Percentiles rank a stretch among this genome's conserved stretches.
phyloP scores from a whole-genome alignment of 2,888 invertebrate species.

The Pemphredon lugubris region DNA sequence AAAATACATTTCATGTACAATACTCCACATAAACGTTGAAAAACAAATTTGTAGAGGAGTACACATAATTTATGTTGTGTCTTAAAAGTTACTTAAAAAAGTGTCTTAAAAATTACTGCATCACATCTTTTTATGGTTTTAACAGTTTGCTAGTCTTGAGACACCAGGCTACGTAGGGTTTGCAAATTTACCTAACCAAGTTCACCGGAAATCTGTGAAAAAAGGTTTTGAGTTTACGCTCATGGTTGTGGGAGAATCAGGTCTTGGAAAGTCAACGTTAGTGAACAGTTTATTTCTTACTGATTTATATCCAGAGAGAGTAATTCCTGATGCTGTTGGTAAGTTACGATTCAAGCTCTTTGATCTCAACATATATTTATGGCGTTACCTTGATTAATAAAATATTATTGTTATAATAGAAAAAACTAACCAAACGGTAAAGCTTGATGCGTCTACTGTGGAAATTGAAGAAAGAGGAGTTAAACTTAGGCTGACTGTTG shows the following conservation, averaged over 20 bases:
- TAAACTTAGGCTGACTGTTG: constrained; percentile 94
- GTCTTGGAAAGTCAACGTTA: constrained; percentile 96
- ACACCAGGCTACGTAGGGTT: constrained; percentile 95
- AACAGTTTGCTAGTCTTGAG: constrained; percentile 91
- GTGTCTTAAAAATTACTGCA: no score
- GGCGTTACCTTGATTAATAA: no score
- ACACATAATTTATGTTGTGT: no score
- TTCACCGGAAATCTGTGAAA: constrained; percentile 98
- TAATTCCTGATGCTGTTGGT: constrained; percentile 94
- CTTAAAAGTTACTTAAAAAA: no score
- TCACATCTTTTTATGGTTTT: constrained; percentile 68
- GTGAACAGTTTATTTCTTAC: constrained; percentile 97
- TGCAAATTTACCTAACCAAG: constrained; percentile 97
- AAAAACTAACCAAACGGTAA: constrained; percentile 95
- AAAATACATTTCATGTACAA: not conserved
- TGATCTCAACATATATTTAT: no score
- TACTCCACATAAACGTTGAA: not conserved
- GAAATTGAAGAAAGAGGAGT: constrained; percentile 98
- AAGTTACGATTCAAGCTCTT: no score
- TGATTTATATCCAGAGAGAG: constrained; percentile 96
- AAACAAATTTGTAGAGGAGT: no score
- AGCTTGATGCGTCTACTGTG: constrained; percentile 96
- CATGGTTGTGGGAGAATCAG: constrained; percentile 96
- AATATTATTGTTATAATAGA: constrained; percentile 86
- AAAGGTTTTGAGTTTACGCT: constrained; percentile 98